Conservation (phyloP, 2,113 vertebrate species). For the Tupaia chinensis region DNA sequence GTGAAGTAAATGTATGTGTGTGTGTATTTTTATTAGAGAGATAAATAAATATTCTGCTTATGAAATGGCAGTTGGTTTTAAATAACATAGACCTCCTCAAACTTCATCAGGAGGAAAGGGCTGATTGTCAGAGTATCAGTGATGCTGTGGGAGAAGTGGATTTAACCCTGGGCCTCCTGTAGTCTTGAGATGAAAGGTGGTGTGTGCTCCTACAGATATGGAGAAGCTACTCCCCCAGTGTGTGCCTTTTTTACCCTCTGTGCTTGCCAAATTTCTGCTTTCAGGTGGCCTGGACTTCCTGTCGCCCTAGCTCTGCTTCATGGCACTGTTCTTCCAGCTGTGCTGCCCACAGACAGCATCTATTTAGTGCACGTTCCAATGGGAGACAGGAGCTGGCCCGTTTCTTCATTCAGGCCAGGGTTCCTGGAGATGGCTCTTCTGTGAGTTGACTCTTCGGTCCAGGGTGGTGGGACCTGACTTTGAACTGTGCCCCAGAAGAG, state of each 20-base stretch:
- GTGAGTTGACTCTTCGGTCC: not conserved
- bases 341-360: not conserved
- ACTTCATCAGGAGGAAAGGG: not conserved
- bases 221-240: not conserved
- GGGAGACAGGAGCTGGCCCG: not conserved
- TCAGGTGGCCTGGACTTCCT: not conserved
- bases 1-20: too few relatives aligned
- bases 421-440: not conserved
- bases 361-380: not conserved
- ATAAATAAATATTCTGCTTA: not conserved
- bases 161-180: not conserved
- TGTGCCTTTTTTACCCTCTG: not conserved
- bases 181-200: not conserved
- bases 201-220: accelerated
- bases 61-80: not conserved
- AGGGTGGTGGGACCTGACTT: not conserved
- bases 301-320: not conserved
- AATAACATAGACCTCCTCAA: not conserved
- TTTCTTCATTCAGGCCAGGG: not conserved
- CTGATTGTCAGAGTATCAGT: too few relatives aligned
- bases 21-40: too few relatives aligned
- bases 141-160: not conserved
- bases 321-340: not conserved
- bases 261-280: not conserved
- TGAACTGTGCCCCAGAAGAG: not conserved